phyloP scores from a whole-genome alignment of 2,888 invertebrate species.

The Resseliella maxima region DNA sequence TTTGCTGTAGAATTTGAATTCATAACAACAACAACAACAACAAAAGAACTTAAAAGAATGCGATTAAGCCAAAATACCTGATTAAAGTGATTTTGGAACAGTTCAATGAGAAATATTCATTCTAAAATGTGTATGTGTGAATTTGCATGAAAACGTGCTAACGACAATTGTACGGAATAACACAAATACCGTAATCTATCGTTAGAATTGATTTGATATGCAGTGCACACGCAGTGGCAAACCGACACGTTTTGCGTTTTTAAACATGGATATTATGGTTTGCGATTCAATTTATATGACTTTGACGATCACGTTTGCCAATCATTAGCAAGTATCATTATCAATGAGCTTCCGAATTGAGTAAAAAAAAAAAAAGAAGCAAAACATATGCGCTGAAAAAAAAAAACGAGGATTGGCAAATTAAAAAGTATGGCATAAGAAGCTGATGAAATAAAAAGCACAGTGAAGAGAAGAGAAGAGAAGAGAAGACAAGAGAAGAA shows the following conservation, averaged over 20 bases:
- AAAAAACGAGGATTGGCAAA: constrained; percentile 23
- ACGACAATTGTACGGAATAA: neutral
- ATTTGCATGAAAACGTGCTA: constrained; percentile 46
- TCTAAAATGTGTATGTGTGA: neutral
- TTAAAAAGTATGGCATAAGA: too few relatives aligned
- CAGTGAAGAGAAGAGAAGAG: too few relatives aligned
- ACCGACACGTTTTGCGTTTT: constrained; percentile 36
- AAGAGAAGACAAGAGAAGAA: too few relatives aligned
- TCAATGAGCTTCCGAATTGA: constrained; percentile 44
- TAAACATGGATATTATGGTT: neutral
- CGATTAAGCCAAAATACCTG: neutral
- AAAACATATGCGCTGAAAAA: too few relatives aligned
- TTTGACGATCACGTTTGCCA: constrained; percentile 32
- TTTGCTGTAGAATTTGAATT: too few relatives aligned
- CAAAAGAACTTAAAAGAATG: neutral
- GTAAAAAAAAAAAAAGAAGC: neutral
- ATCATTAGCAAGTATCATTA: constrained; percentile 49
- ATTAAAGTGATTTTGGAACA: neutral
- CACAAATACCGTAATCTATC: neutral
- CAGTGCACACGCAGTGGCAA: neutral
- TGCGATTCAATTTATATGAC: constrained; percentile 51
- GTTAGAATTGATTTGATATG: constrained; percentile 11
- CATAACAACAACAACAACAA: too few relatives aligned
- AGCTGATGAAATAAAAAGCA: too few relatives aligned
- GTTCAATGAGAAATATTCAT: neutral